Conservation (phyloP, 2,888 invertebrate genomes). For the Epinotia ramella region DNA sequence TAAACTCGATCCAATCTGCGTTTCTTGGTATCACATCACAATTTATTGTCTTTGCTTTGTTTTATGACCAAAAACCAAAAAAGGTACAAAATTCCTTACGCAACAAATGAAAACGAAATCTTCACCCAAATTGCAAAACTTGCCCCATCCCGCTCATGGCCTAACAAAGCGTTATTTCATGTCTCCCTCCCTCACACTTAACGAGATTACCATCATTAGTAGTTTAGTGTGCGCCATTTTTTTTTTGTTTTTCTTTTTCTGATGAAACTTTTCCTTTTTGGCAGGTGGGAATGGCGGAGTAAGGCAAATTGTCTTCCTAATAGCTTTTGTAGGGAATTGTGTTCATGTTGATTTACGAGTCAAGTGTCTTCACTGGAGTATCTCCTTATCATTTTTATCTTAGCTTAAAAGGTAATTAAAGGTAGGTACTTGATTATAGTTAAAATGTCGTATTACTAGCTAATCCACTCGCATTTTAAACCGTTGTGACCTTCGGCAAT, state of each 20-base stretch:
- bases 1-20: no score
- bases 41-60: background rate
- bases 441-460: no score
- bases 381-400: background rate
- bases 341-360: background rate
- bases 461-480: no score
- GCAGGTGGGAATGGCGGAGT: conserved; percentile 14
- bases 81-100: background rate
- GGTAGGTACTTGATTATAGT: no score
- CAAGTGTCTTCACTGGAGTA: conserved; percentile 2
- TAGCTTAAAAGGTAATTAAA: background rate
- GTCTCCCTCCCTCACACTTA: conserved; percentile 31
- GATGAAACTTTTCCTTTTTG: conserved; percentile 42
- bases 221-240: conserved; percentile 46
- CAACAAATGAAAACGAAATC: conserved; percentile 12
- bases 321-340: conserved; percentile 19
- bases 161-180: conserved; percentile 22
- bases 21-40: no score
- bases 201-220: conserved; percentile 50
- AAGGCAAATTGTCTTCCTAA: conserved; percentile 33
- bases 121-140: conserved; percentile 27
- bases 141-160: conserved; percentile 25
- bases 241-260: conserved; percentile 41
- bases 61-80: background rate
- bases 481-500: no score